Evolutionary conservation across 2,797 vertebrate genomes (phyloP).

Genomic region (Simalia tracyae): DNA sequence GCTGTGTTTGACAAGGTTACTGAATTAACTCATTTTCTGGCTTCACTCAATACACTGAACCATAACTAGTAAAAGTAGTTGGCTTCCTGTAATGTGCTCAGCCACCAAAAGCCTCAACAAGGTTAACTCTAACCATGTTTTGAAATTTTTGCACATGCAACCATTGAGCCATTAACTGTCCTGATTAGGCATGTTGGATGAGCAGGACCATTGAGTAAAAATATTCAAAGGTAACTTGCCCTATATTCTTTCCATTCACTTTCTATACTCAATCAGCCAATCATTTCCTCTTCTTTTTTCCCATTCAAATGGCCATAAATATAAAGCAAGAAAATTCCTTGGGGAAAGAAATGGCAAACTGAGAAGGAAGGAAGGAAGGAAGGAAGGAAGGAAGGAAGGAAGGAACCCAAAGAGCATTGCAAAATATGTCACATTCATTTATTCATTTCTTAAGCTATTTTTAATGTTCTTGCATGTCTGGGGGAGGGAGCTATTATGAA

Average conservation of each 20-base stretch:
- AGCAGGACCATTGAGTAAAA: neutral
- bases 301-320: conserved; percentile 27
- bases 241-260: neutral
- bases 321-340: conserved; percentile 44
- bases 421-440: conserved; percentile 41
- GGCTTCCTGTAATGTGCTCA: neutral
- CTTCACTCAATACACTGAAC: neutral
- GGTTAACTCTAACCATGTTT: neutral
- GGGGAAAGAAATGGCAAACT: conserved; percentile 30
- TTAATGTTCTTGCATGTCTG: conserved; percentile 21
- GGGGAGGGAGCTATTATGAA: conserved; percentile 35
- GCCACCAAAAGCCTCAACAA: neutral
- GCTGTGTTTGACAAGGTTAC: neutral
- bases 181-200: neutral
- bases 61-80: neutral
- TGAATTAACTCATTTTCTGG: neutral
- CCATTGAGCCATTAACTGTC: neutral
- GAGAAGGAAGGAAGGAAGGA: neutral
- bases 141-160: neutral
- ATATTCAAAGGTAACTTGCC: neutral
- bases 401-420: conserved; percentile 12
- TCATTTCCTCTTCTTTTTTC: neutral
- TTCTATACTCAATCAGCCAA: neutral
- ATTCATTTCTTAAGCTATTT: conserved; percentile 45
- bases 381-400: neutral